Evolutionary conservation across 2,797 vertebrate species (phyloP), one percentile per base, ranked within the genome.

Genomic region (Acipenser oxyrinchus): DNA sequence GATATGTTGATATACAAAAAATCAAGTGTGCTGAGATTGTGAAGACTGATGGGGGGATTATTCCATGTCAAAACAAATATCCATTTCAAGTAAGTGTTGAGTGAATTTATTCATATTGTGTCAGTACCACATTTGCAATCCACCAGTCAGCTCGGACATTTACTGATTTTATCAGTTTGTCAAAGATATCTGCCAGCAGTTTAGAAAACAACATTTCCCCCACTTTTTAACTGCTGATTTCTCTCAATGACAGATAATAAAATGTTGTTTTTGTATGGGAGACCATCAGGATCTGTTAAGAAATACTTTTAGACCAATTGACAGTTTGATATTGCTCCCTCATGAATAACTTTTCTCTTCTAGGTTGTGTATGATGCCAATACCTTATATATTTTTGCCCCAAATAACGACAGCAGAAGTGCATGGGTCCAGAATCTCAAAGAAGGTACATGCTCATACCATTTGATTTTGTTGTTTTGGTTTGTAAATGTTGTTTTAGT

Each of bases 61-160:
- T 95, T 77, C 94, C 95, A 67, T 98, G 95, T 78, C 89, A 93
- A 76, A 94, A 97, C 82, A 96, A 98, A 77, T 98, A 94, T 62
- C 92, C 95, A 0, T 98, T 98, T 81, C 95, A 98, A 93, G 95
- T 97, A 87, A 63, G 81, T 58, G n/a, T 37, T 5, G 37, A 37
- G 37, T 37, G 37, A 37, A 37, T 37, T 37, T 37, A 37, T 37
- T 5, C 4, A 37, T 37, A 37, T 37, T 37, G 37, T 37, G 37
- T 37, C 37, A 37, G 37, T 37, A 37, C 37, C 37, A 37, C 37
- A 37, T 37, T 37, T 37, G 37, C 37, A 37, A 18, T 18, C 18
- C 18, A 18, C 18, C 18, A 18, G 3, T 37, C 37, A 37, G 37
- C 37, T 37, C 3, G 37, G 37, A 37, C 37, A 37, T 37, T 37